These are phyloP conservation scores for Agrotis exclamationis DNA, from an alignment of 2,888 invertebrate species.

Conservation along the genomic window DNA sequence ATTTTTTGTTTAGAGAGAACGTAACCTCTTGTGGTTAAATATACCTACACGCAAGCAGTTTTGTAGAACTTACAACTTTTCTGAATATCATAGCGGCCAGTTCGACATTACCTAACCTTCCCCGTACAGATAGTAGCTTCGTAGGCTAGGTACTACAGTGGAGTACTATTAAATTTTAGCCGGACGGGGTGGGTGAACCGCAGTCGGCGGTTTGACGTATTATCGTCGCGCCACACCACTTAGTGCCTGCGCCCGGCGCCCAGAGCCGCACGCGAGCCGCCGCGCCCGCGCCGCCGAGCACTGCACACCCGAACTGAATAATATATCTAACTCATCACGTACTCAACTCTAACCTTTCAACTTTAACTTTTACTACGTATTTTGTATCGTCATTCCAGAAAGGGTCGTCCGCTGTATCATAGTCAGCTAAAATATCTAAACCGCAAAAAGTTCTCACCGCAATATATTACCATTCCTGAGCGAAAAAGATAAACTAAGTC, in stretches of 20 bases:
- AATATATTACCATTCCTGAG: conserved; percentile 66
- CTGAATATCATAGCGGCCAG: conserved; percentile 10
- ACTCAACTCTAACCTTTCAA: conserved; percentile 61
- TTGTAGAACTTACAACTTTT: conserved; percentile 2
- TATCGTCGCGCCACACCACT: conserved; percentile 81
- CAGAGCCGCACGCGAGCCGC: conserved; percentile 61
- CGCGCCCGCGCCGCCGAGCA: conserved; percentile 49
- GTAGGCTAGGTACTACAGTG: conserved; percentile 54
- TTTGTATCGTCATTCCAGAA: conserved; percentile 58
- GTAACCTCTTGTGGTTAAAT: background rate
- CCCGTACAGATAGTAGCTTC: conserved; percentile 41
- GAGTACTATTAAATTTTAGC: conserved; percentile 79
- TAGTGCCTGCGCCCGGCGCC: conserved; percentile 70
- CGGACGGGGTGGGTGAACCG: conserved; percentile 73
- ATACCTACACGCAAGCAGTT: background rate
- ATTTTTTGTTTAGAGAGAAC: background rate
- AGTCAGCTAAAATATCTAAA: conserved; percentile 58
- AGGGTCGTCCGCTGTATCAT: conserved; percentile 60
- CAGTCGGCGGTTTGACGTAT: conserved; percentile 84
- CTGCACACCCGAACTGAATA: conserved; percentile 59
- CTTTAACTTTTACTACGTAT: conserved; percentile 59
- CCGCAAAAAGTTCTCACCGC: conserved; percentile 62
- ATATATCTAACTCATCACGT: conserved; percentile 60
- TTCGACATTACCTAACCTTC: conserved; percentile 13
- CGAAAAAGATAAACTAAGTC: conserved; percentile 66